Evolutionary conservation across 2,888 invertebrate species (phyloP).

Genomic region (Cataglyphis rosenhaueri): DNA sequence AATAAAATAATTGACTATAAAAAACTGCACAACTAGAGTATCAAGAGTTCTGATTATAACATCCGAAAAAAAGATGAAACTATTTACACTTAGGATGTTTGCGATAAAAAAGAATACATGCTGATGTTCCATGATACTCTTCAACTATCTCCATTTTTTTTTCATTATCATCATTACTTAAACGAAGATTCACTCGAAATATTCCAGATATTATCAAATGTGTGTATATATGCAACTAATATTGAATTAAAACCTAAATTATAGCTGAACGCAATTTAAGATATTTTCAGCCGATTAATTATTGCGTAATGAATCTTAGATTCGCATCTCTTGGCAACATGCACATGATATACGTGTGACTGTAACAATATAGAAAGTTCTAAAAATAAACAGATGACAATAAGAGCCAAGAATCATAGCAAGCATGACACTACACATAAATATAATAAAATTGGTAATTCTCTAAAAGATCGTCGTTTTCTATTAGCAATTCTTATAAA

Average conservation of each 20-base stretch:
- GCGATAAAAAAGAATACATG: conserved; percentile 7
- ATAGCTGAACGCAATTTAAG: neutral
- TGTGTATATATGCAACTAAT: neutral
- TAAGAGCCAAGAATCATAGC: conserved; percentile 36
- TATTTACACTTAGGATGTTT: conserved; percentile 54
- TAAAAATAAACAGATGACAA: conserved; percentile 43
- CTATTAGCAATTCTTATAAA: neutral
- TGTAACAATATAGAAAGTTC: neutral
- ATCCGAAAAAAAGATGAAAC: conserved; percentile 17
- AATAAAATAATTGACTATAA: conserved; percentile 31
- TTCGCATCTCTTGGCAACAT: conserved; percentile 27
- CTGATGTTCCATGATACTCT: conserved; percentile 6
- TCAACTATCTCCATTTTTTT: neutral
- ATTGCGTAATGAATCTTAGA: conserved; percentile 17
- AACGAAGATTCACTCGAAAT: conserved; percentile 36
- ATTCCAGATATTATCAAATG: neutral
- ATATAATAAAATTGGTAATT: conserved; percentile 2
- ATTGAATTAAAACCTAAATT: conserved; percentile 36
- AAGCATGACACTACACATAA: conserved; percentile 9
- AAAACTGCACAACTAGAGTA: neutral
- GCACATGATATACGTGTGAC: neutral
- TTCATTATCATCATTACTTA: neutral
- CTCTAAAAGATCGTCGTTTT: neutral
- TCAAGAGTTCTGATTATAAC: conserved; percentile 6
- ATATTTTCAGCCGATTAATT: conserved; percentile 4